Evolutionary conservation across 1,140 invertebrate genomes (phyloP).

Genomic region (Dendroctonus valens): DNA sequence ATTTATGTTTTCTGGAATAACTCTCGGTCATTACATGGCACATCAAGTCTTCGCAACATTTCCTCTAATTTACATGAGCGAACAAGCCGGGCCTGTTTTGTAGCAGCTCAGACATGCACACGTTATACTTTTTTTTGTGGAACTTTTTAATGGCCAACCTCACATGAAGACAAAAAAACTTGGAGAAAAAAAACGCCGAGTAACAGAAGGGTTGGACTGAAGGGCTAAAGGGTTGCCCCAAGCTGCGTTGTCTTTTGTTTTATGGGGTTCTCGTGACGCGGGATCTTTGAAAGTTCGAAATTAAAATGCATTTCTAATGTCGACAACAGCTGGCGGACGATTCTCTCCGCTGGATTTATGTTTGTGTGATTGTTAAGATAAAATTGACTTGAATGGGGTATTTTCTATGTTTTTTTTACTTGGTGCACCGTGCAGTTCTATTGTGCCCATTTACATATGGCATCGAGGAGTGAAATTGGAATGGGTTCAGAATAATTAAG

Average conservation of each 20-base stretch:
- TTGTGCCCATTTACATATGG: conserved; percentile 5
- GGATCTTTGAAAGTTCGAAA: conserved; percentile 23
- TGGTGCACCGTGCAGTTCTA: background rate
- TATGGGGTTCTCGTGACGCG: conserved; percentile 12
- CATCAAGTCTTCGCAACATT: too few relatives aligned
- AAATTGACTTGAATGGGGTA: conserved; percentile 16
- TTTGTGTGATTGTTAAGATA: conserved; percentile 21
- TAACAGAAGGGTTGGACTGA: conserved; percentile 10
- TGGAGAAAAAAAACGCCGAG: background rate
- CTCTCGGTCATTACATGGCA: too few relatives aligned
- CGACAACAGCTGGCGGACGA: conserved; percentile 13
- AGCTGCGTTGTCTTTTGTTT: conserved; percentile 20
- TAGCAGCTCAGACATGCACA: too few relatives aligned
- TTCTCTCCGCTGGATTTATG: conserved; percentile 14
- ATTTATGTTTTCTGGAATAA: too few relatives aligned
- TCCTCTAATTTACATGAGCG: too few relatives aligned
- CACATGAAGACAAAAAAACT: conserved; percentile 2
- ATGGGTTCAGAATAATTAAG: too few relatives aligned
- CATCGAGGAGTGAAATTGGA: conserved; percentile 1
- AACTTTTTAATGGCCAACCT: too few relatives aligned
- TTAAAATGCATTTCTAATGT: conserved; percentile 24
- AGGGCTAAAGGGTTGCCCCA: conserved; percentile 20
- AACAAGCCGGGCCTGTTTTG: background rate
- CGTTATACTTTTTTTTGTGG: too few relatives aligned
- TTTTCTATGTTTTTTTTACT: conserved; percentile 4